These are phyloP conservation scores for Megathymus violae DNA, from an alignment of 1,140 invertebrate genomes.

Conservation along the genomic window DNA sequence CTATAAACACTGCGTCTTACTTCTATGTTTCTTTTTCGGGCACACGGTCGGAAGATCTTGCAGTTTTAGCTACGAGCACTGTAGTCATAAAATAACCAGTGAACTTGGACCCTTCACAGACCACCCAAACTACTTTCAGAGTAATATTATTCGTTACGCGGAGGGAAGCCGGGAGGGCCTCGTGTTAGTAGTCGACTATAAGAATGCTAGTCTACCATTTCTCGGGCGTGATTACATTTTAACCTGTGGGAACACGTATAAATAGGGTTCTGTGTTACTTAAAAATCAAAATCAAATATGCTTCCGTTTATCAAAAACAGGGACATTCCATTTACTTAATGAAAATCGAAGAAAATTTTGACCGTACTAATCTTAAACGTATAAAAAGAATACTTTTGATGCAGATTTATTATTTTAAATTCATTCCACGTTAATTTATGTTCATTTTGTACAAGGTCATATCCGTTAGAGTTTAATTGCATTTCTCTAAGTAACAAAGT, in stretches of 20 bases:
- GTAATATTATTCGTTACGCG: not conserved
- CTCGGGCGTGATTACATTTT: constrained; percentile 58
- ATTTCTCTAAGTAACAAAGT: too few relatives aligned
- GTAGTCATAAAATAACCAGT: constrained; percentile 6
- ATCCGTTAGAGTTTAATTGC: too few relatives aligned
- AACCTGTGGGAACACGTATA: constrained; percentile 60
- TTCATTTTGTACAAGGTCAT: too few relatives aligned
- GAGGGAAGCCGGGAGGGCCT: constrained; percentile 35
- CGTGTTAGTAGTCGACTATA: constrained; percentile 30
- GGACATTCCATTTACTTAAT: too few relatives aligned
- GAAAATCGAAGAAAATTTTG: too few relatives aligned
- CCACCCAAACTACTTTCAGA: not conserved
- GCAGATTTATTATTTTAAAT: too few relatives aligned
- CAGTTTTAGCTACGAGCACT: constrained; percentile 8
- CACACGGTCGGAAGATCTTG: constrained; percentile 19
- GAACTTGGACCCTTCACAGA: constrained; percentile 2
- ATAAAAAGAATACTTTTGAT: too few relatives aligned
- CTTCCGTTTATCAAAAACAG: not conserved
- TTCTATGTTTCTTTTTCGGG: constrained; percentile 1
- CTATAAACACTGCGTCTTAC: not conserved
- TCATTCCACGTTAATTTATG: too few relatives aligned
- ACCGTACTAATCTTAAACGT: too few relatives aligned
- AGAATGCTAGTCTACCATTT: constrained; percentile 54
- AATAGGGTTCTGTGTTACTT: constrained; percentile 45
- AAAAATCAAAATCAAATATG: constrained; percentile 10